Evolutionary conservation across 2,888 invertebrate genomes (phyloP).

Genomic region (Tubulanus polymorphus): DNA sequence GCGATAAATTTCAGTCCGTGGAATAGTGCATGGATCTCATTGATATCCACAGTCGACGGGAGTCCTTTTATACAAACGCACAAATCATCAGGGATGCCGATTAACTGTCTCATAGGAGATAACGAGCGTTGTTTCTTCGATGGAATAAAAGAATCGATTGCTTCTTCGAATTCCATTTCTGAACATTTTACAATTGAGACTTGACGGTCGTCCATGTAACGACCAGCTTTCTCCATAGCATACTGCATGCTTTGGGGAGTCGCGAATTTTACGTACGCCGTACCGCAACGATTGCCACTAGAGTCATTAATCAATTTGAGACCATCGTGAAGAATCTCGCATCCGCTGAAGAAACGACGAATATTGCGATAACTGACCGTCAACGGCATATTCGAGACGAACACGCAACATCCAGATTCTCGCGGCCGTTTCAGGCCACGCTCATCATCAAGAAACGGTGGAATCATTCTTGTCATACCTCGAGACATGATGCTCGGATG

Average conservation of each 20-base stretch:
- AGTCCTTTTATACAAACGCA: constrained; percentile 33
- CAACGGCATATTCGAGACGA: constrained; percentile 69
- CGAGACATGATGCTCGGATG: no score
- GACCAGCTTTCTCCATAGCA: constrained; percentile 65
- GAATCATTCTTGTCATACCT: not conserved
- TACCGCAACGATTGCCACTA: constrained; percentile 72
- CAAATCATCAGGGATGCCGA: constrained; percentile 14
- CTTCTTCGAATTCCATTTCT: constrained; percentile 70
- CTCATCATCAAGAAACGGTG: not conserved
- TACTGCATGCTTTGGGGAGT: constrained; percentile 67
- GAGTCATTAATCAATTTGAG: constrained; percentile 81
- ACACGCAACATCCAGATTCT: constrained; percentile 54
- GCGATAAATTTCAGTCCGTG: constrained; percentile 90
- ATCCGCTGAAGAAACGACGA: constrained; percentile 74
- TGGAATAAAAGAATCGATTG: constrained; percentile 61
- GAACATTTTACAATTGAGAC: constrained; percentile 68
- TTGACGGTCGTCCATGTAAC: constrained; percentile 64
- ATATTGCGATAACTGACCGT: constrained; percentile 75
- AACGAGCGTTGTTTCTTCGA: no score
- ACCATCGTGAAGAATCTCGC: constrained; percentile 73
- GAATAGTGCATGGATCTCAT: constrained; percentile 91
- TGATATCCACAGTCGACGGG: constrained; percentile 26
- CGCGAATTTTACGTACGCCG: constrained; percentile 73
- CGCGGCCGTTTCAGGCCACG: not conserved
- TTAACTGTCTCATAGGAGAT: no score